Evolutionary conservation across 2,113 vertebrate species (phyloP), one percentile per base, ranked within the genome.

Genomic region (Aspiorhynchus laticeps): DNA sequence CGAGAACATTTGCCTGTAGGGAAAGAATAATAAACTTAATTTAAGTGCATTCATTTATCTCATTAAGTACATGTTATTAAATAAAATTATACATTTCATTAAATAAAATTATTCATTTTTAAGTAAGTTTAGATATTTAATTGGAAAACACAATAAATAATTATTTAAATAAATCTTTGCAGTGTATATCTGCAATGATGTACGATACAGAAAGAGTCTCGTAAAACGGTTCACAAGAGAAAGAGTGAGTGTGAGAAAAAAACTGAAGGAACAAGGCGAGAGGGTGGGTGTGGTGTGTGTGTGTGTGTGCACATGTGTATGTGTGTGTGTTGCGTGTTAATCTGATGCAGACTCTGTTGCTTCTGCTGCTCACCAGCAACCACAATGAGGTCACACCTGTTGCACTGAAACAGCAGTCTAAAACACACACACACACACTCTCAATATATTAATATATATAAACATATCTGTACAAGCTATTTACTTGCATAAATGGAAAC

Each of bases 361-460:
- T 94, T 86, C 91, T 94, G 91, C 88, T 88, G 61, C 31, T 91
- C 65, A 80, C 86, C 87, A 85, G 91, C 87, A 93, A 93, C 95
- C 92, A 93, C 94, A 93, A 92, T 92, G 91, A 94, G 93, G 93
- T 92, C 91, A 93, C 93, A 95, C 93, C 93, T 95, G 94, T 87
- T 92, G 69, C 87, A 82, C 80, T 89, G 86, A 90, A 88, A 86
- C 86, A 88, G 86, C 83, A 87, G 87, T 81, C 56, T 83, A 88
- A 88, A 69, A 86, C 24, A 83, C 84, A 88, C 83, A 80, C 65
- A 31, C 48, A 74, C 75, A 85, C 75, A 71, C 74, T 33, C 38
- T 24, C 7, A n/a, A 71, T 38, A 84, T 41, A n/a, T 48, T 79
- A 56, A 71, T 56, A 84, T 73, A 83, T 38, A 33, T 28, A 75